A percentile compares a stretch with the other conserved stretches of the same genome.
These are phyloP conservation scores for Ascaphus truei DNA, from an alignment of 2,113 vertebrate genomes.

Conservation along the genomic window DNA sequence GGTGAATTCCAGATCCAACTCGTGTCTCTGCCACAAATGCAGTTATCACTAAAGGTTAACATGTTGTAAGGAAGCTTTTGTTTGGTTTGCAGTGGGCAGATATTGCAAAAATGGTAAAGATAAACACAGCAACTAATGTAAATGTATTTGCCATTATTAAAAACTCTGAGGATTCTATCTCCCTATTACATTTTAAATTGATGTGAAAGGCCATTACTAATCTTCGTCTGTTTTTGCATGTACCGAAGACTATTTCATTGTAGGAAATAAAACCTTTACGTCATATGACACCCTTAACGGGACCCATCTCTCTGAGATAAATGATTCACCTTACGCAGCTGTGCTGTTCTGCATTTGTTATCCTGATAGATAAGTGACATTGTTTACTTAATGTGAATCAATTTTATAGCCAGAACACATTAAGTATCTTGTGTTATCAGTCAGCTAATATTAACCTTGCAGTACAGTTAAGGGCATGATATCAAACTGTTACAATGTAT, in stretches of 20 bases:
- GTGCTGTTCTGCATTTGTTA: background rate
- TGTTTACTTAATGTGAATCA: background rate
- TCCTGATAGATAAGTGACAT: background rate
- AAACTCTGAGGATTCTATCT: background rate
- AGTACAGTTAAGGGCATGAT: background rate
- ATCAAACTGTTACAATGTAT: too few species aligned
- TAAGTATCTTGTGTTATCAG: background rate
- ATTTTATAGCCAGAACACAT: background rate
- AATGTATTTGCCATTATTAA: too few species aligned
- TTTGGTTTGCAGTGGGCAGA: too few species aligned
- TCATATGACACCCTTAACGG: background rate
- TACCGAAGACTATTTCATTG: background rate
- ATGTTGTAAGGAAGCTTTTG: too few species aligned
- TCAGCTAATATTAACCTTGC: slow-evolving; percentile 11
- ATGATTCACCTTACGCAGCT: background rate
- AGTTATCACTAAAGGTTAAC: too few species aligned
- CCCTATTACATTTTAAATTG: background rate
- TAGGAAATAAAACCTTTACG: background rate
- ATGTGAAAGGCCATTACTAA: background rate
- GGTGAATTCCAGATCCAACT: too few species aligned
- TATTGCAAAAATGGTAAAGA: too few species aligned
- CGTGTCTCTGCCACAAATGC: too few species aligned
- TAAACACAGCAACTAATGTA: too few species aligned
- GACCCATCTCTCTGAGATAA: too few species aligned
- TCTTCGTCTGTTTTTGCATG: background rate